Evolutionary conservation across 2,113 vertebrate genomes (phyloP).

Genomic region (Rhipidura dahli): DNA sequence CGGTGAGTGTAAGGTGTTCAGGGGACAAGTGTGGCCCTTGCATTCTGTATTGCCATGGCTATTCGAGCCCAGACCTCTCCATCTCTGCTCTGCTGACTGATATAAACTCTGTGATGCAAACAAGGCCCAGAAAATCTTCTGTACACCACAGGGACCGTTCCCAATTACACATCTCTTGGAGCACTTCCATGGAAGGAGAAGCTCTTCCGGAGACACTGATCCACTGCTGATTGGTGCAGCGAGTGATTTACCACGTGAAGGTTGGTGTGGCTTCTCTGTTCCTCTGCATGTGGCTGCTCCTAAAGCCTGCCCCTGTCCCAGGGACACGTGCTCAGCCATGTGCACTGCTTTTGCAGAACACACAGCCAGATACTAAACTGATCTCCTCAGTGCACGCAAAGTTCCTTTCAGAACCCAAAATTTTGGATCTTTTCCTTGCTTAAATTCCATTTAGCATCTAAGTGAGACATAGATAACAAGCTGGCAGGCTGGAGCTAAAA

Average conservation of each 20-base stretch:
- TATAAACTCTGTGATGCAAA: not conserved
- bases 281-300: not conserved
- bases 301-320: not conserved
- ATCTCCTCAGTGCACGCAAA: not conserved
- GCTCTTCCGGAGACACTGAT: not conserved
- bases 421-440: not conserved
- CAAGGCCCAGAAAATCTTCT: not conserved
- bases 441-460: not conserved
- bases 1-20: not conserved
- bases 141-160: not conserved
- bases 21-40: not conserved
- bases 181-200: not conserved
- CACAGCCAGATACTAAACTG: not conserved
- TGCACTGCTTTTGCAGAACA: not conserved
- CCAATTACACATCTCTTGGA: not conserved
- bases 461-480: not conserved
- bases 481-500: not conserved
- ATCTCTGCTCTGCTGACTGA: not conserved
- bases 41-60: not conserved
- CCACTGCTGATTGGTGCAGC: not conserved
- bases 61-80: not conserved
- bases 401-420: not conserved
- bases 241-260: not conserved
- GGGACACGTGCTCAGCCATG: rapidly evolving
- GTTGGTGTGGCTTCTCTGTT: not conserved